phyloP scores from a whole-genome alignment of 1,140 invertebrate species.

The Batillaria attramentaria region DNA sequence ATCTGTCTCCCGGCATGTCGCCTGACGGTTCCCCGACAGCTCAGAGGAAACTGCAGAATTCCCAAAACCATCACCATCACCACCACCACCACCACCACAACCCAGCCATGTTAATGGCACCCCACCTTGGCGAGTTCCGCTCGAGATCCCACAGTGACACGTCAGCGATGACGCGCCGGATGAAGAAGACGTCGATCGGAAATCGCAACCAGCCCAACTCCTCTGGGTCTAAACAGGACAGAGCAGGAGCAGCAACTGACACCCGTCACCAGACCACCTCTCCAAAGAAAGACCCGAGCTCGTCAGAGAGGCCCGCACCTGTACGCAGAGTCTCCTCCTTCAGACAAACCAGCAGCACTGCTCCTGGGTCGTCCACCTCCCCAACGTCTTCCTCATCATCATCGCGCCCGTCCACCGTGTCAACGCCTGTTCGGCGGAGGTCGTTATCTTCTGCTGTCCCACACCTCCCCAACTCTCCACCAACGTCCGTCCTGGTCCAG shows the following conservation, averaged over 20 bases:
- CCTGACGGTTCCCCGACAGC: neutral
- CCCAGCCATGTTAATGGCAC: neutral
- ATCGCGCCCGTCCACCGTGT: neutral
- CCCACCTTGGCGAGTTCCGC: neutral
- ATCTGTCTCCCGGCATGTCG: neutral
- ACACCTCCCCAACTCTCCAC: neutral
- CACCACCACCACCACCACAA: neutral
- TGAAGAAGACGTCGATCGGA: neutral
- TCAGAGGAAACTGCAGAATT: neutral
- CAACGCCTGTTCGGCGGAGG: neutral
- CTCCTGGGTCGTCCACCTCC: neutral
- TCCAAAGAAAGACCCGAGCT: neutral
- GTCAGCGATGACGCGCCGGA: neutral
- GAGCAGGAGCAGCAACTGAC: neutral
- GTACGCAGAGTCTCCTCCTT: too few relatives aligned
- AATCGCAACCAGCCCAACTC: neutral
- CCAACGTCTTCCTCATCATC: neutral
- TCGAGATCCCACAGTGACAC: constrained; percentile 6
- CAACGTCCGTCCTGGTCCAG: constrained; percentile 7
- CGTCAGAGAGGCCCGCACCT: neutral
- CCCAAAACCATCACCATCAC: neutral
- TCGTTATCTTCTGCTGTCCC: neutral
- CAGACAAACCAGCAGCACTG: too few relatives aligned
- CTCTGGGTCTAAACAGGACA: neutral
- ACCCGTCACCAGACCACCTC: neutral